Conservation (phyloP, 2,113 vertebrate species). For the Oryctolagus cuniculus region DNA sequence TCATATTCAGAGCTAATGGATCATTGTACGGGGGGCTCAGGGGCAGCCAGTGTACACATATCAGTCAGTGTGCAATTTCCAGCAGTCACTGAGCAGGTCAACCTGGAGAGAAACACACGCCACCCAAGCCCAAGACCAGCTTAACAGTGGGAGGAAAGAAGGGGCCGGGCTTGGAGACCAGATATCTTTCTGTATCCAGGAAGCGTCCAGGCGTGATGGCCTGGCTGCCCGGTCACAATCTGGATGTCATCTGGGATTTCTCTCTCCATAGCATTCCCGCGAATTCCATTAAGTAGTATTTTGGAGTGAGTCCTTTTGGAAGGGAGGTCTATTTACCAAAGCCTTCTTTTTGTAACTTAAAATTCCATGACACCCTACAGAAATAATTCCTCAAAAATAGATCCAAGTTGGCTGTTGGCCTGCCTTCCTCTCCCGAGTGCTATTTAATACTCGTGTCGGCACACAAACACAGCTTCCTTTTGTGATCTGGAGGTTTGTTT, state of each 20-base stretch:
- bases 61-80: not conserved
- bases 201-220: too few species aligned
- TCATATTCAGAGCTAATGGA: not conserved
- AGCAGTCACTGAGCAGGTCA: not conserved
- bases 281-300: conserved; percentile 65
- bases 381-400: conserved; percentile 79
- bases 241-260: not conserved
- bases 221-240: not conserved
- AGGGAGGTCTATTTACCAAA: conserved; percentile 68
- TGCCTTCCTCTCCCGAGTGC: conserved; percentile 46
- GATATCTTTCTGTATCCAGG: not conserved
- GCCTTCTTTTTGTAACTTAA: conserved; percentile 71
- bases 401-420: conserved; percentile 63
- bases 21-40: not conserved
- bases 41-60: fast-evolving
- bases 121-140: fast-evolving
- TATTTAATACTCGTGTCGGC: not conserved
- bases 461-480: conserved; percentile 73
- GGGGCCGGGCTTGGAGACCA: fast-evolving
- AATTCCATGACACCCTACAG: conserved; percentile 76
- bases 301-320: conserved; percentile 62
- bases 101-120: not conserved
- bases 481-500: conserved; percentile 73
- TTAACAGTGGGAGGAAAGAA: not conserved
- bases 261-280: not conserved